Percentiles rank a stretch among this genome's conserved stretches.
phyloP scores from a whole-genome alignment of 1,140 invertebrate species.

The Phenacoccus solenopsis region DNA sequence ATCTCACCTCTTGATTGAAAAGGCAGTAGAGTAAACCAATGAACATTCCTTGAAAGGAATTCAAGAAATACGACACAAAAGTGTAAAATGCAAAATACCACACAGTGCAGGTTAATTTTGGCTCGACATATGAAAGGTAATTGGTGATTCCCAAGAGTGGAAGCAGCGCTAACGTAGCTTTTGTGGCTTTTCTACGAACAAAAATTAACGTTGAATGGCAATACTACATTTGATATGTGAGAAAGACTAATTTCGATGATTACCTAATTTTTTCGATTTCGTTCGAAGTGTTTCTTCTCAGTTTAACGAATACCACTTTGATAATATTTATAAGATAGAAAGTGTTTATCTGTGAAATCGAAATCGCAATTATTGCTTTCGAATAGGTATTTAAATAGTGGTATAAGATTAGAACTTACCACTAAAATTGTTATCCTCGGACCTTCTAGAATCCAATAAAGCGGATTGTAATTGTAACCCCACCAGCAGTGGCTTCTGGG shows the following conservation, averaged over 20 bases:
- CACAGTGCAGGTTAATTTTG: not conserved
- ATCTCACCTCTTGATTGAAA: not conserved
- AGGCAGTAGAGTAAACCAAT: not conserved
- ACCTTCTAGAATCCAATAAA: conserved; percentile 80
- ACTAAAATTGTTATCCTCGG: conserved; percentile 62
- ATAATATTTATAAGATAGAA: not conserved
- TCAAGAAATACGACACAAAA: not conserved
- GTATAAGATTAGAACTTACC: conserved; percentile 34
- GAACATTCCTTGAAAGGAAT: not conserved
- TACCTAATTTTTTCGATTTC: not conserved
- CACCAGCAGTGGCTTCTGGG: conserved; percentile 57
- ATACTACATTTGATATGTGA: too few relatives aligned
- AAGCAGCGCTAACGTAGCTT: not conserved
- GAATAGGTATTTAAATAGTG: too few relatives aligned
- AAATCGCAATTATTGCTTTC: not conserved
- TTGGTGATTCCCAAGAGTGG: not conserved
- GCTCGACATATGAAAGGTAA: not conserved
- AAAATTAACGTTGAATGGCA: not conserved
- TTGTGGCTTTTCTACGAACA: not conserved
- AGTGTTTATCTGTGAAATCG: not conserved
- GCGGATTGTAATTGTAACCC: conserved; percentile 63
- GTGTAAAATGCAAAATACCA: not conserved
- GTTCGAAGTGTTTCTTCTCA: not conserved
- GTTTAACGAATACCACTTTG: not conserved
- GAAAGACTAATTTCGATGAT: too few relatives aligned